phyloP scores from a whole-genome alignment of 1,140 invertebrate genomes.

The Drosophila carrolli region DNA sequence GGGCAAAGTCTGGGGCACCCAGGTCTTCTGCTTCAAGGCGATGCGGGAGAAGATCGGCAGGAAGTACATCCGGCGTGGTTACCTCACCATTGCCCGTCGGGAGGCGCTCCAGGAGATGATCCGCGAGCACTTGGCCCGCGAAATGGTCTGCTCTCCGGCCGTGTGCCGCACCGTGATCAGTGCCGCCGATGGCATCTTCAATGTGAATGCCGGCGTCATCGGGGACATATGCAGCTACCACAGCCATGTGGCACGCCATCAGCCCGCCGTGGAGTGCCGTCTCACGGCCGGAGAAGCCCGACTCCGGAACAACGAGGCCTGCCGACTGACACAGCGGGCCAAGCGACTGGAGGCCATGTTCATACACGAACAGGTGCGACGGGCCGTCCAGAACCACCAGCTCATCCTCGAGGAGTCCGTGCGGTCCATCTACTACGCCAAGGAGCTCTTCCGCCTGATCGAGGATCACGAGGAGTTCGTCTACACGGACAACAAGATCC shows the following conservation, averaged over 20 bases:
- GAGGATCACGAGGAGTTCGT: slow-evolving; percentile 66
- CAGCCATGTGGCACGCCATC: slow-evolving; percentile 39
- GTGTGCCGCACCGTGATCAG: slow-evolving; percentile 40
- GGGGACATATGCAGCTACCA: slow-evolving; percentile 58
- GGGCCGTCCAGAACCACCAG: slow-evolving; percentile 51
- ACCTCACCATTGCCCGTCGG: slow-evolving; percentile 31
- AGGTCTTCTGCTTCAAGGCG: slow-evolving; percentile 44
- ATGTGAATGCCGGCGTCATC: slow-evolving; percentile 44
- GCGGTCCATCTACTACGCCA: slow-evolving; percentile 71
- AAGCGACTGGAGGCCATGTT: slow-evolving; percentile 64
- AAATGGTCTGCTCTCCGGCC: slow-evolving; percentile 35
- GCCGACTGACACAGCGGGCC: slow-evolving; percentile 50
- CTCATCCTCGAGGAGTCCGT: slow-evolving; percentile 72
- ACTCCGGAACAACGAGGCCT: slow-evolving; percentile 46
- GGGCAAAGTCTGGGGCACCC: slow-evolving; percentile 42
- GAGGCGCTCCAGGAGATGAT: slow-evolving; percentile 37
- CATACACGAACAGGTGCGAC: slow-evolving; percentile 60
- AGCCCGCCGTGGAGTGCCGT: slow-evolving; percentile 28
- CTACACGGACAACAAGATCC: slow-evolving; percentile 50
- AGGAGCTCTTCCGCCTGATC: slow-evolving; percentile 61
- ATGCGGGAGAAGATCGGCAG: slow-evolving; percentile 51
- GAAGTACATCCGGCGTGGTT: slow-evolving; percentile 37
- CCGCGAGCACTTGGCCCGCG: slow-evolving; percentile 40
- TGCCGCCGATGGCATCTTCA: slow-evolving; percentile 51
- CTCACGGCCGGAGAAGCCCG: slow-evolving; percentile 29